Evolutionary conservation across 2,113 vertebrate species (phyloP).

Genomic region (Notothenia rossii): DNA sequence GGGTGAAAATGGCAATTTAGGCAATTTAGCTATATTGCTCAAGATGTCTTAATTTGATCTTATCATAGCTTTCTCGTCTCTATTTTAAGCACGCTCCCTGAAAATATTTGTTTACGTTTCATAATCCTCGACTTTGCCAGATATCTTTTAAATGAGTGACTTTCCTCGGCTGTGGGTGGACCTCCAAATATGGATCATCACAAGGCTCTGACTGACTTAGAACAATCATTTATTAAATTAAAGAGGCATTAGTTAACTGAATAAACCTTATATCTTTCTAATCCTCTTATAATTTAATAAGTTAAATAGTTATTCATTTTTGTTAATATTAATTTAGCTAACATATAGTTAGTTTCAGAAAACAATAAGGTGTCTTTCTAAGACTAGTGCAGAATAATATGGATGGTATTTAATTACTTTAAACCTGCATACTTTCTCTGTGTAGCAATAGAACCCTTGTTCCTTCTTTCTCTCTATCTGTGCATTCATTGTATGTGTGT

Average conservation of each 20-base stretch:
- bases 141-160: not conserved
- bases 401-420: not conserved
- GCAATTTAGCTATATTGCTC: no score
- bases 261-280: not conserved
- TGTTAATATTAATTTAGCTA: not conserved
- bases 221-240: slow-evolving; percentile 12
- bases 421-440: not conserved
- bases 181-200: not conserved
- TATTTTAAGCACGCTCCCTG: no score
- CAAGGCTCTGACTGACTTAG: not conserved
- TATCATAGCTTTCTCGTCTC: no score
- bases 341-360: no score
- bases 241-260: not conserved
- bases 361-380: not conserved
- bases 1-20: no score
- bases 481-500: slow-evolving; percentile 8
- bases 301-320: not conserved
- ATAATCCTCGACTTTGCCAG: slow-evolving; percentile 13
- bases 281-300: not conserved
- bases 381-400: not conserved
- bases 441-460: not conserved
- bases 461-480: not conserved
- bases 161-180: slow-evolving; percentile 2
- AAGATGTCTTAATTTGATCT: no score
- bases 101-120: no score